A percentile compares a stretch with the other conserved stretches of the same genome.
Evolutionary conservation across 2,888 invertebrate species (phyloP).

Genomic region (Spatulosminthurus flaviceps): DNA sequence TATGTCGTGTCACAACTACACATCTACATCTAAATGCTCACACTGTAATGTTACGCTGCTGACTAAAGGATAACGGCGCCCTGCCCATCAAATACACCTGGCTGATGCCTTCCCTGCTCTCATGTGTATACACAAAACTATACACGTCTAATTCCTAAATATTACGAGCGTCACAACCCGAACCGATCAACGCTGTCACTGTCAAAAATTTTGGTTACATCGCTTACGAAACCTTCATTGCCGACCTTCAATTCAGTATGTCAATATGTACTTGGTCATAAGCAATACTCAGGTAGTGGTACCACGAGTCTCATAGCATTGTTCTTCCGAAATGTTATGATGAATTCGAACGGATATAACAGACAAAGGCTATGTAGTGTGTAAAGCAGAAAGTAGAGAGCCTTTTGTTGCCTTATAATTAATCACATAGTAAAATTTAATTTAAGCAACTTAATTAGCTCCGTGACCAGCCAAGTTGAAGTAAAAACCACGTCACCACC

Average conservation of each 20-base stretch:
- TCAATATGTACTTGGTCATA: no score
- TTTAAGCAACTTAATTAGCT: constrained; percentile 40
- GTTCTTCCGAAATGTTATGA: neutral
- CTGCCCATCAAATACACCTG: constrained; percentile 44
- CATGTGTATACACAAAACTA: neutral
- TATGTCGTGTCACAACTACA: constrained; percentile 16
- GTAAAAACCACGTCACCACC: constrained; percentile 9
- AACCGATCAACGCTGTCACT: no score
- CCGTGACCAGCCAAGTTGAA: constrained; percentile 22
- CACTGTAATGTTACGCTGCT: neutral
- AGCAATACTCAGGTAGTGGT: no score
- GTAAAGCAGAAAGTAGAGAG: neutral
- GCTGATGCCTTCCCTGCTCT: neutral
- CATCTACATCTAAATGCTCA: neutral
- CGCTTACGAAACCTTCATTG: no score
- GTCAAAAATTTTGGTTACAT: no score
- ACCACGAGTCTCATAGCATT: no score
- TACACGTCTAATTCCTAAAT: neutral
- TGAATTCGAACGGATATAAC: neutral
- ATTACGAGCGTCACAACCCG: no score
- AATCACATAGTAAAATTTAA: constrained; percentile 39
- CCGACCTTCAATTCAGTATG: no score
- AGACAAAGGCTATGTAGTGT: constrained; percentile 14
- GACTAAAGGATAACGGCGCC: neutral
- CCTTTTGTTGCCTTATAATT: constrained; percentile 37